Evolutionary conservation across 2,888 invertebrate genomes (phyloP), one percentile per base, ranked within the genome.

Genomic region (Caenorhabditis plicata): DNA sequence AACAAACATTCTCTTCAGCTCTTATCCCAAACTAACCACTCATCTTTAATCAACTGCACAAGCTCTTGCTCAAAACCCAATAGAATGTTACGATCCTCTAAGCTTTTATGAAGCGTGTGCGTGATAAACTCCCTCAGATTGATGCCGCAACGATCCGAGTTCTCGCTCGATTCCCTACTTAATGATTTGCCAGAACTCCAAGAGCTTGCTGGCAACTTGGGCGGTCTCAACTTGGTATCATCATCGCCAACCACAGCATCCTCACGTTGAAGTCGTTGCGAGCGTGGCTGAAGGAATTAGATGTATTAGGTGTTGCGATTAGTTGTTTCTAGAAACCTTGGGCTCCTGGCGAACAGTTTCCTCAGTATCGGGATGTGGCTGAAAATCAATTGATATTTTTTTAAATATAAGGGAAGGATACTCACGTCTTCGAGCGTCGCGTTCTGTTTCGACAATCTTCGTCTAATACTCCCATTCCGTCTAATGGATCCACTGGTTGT

Each of bases 31-130:
- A 23, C 86, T 86, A 83, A 90, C 91, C 86, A 87, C 51, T 86
- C 86, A 81, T 93, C 92, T 80, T 88, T 89, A 71, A 91, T 88
- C 68, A 93, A 88, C 46, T 86, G 87, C 73, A 88, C 87, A 61
- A 95, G 85, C 77, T 93, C 92, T 78, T 88, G 88, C 84, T 94
- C 94, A 40, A 94, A 89, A 81, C 88, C 88, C 51, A 94, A 84
- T 73, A 94, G 84, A 52, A 90, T 87, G 71, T 88, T 87, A 41
- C 92, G 86, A 83, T 95, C 94, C 78, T 91, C 90, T 29, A 88
- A 87, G 82, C 90, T 92, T 82, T 91, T 90, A 82, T 92, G 91
- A 46, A 94, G 85, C 0, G 93, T 93, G 65, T 90, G 90, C 56
- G 88, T 88, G 57, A 95, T 89, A 82, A 94, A 95, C 64, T 87